phyloP scores from a whole-genome alignment of 2,113 vertebrate genomes.

The Halichoeres trimaculatus region DNA sequence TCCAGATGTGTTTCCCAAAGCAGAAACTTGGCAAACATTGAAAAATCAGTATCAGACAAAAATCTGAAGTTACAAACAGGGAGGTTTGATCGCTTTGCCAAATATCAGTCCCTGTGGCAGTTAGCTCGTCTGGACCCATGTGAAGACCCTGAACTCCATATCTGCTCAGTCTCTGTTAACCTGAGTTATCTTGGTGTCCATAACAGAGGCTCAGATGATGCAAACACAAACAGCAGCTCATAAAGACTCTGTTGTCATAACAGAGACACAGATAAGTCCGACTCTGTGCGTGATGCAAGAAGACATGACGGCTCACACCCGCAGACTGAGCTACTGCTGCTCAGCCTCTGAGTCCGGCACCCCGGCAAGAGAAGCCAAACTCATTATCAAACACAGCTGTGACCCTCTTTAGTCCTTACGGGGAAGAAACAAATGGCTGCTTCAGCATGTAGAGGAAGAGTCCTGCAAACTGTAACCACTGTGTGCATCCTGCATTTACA shows the following conservation, averaged over 20 bases:
- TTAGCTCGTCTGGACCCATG: slow-evolving; percentile 1
- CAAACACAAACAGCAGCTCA: not conserved
- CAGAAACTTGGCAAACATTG: not conserved
- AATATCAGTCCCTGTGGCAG: not conserved
- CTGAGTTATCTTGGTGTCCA: slow-evolving; percentile 39
- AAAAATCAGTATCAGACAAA: not conserved
- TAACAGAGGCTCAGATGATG: slow-evolving; percentile 40
- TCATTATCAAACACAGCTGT: slow-evolving; percentile 2
- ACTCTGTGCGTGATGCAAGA: slow-evolving; percentile 44
- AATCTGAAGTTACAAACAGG: not conserved
- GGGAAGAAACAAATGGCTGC: not conserved
- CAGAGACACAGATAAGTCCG: slow-evolving; percentile 48
- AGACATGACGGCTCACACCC: not conserved
- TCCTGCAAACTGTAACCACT: slow-evolving; percentile 26
- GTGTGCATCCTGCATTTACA: not conserved
- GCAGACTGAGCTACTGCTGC: not conserved
- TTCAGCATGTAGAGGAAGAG: slow-evolving; percentile 10
- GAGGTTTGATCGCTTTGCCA: not conserved
- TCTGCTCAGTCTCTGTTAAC: not conserved
- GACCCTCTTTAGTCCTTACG: slow-evolving; percentile 4
- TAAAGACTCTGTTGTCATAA: slow-evolving; percentile 40
- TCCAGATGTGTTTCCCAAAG: slow-evolving; percentile 47
- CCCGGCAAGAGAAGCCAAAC: not conserved
- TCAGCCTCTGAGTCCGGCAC: not conserved
- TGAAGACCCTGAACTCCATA: not conserved